These are phyloP conservation scores for Passer montanus DNA, from an alignment of 2,113 vertebrate species.

Conservation along the genomic window DNA sequence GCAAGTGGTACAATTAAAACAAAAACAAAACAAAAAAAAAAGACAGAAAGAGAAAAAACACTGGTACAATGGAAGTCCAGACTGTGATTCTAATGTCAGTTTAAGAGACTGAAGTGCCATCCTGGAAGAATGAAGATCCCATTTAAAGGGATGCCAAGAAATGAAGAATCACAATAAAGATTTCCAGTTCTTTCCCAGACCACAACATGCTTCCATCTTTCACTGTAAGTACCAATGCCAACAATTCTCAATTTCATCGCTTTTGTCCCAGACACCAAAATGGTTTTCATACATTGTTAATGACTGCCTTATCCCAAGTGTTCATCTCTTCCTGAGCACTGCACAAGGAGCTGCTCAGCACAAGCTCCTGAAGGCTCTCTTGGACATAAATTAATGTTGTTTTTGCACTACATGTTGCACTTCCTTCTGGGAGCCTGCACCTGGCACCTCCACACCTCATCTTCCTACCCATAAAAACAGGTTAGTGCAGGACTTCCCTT, in stretches of 20 bases:
- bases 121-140: not conserved
- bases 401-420: not conserved
- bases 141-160: not conserved
- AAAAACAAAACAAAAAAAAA: not conserved
- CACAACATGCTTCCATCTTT: not conserved
- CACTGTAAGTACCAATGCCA: not conserved
- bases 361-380: not conserved
- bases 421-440: not conserved
- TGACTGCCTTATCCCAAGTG: not conserved
- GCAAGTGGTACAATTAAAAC: not conserved
- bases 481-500: not conserved
- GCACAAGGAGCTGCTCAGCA: not conserved
- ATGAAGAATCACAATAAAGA: not conserved
- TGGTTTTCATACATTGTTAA: not conserved
- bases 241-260: not conserved
- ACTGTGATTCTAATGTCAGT: not conserved
- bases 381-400: not conserved
- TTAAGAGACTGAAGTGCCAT: not conserved
- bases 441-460: not conserved
- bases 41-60: rapidly evolving
- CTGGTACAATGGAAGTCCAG: not conserved
- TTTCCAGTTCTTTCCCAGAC: not conserved
- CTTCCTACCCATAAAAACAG: not conserved
- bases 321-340: not conserved
- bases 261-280: not conserved